phyloP scores from a whole-genome alignment of 1,140 invertebrate genomes.

The Bombus turneri region DNA sequence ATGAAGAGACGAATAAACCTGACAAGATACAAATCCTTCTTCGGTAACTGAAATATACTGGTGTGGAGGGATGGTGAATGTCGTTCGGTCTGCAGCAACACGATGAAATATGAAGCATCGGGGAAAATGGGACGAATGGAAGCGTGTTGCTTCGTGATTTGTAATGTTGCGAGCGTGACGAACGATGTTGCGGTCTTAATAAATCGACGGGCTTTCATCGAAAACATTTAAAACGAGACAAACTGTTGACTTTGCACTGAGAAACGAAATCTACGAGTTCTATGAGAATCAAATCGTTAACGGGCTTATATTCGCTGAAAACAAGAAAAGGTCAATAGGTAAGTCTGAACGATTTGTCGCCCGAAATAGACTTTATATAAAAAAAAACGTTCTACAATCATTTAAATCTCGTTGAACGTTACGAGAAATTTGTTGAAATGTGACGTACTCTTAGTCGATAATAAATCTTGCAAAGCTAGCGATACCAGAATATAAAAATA shows the following conservation, averaged over 20 bases:
- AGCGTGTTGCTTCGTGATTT: constrained; percentile 3
- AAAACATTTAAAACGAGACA: background rate
- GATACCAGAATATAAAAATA: background rate
- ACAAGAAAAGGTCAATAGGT: background rate
- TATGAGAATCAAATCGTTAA: background rate
- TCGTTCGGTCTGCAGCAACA: background rate
- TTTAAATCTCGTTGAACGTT: too few relatives aligned
- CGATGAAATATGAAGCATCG: constrained; percentile 8
- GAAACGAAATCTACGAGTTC: background rate
- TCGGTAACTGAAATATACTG: constrained; percentile 1
- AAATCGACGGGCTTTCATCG: constrained; percentile 16
- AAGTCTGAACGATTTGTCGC: background rate
- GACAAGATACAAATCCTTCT: constrained; percentile 24
- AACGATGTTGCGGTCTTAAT: constrained; percentile 13
- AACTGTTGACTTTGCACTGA: background rate
- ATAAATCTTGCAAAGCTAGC: background rate
- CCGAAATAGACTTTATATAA: background rate
- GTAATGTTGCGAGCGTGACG: background rate
- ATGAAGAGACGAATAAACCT: background rate
- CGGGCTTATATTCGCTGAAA: background rate
- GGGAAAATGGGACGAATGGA: background rate
- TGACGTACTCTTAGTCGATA: background rate
- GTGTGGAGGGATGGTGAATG: background rate
- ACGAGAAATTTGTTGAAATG: too few relatives aligned
- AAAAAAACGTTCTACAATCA: too few relatives aligned